Percentiles rank a stretch among this genome's conserved stretches.
Evolutionary conservation across 2,888 invertebrate species (phyloP).

Genomic region (Chrysolina americana): DNA sequence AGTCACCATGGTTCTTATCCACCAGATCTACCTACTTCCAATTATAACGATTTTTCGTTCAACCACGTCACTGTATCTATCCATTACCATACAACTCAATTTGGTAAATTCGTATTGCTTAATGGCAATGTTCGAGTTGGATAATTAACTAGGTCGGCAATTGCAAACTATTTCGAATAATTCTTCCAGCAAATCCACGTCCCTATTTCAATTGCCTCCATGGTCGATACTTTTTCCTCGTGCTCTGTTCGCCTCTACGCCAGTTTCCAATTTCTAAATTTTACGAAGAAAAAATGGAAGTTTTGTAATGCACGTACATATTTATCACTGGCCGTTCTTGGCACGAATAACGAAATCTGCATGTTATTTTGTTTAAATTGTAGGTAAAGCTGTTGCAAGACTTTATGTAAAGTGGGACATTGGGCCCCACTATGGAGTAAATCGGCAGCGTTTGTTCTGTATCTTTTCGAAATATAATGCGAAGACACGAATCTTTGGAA

Average conservation of each 20-base stretch:
- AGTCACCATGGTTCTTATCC: neutral
- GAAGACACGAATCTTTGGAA: neutral
- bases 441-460: neutral
- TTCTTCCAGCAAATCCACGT: constrained; percentile 54
- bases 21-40: neutral
- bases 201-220: constrained; percentile 50
- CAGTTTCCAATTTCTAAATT: constrained; percentile 53
- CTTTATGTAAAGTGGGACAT: constrained; percentile 43
- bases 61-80: neutral
- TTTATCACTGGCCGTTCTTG: constrained; percentile 48
- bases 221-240: constrained; percentile 45
- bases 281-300: constrained; percentile 37
- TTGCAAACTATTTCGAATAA: constrained; percentile 57
- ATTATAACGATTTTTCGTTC: neutral
- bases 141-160: constrained; percentile 68
- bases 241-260: neutral
- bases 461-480: neutral
- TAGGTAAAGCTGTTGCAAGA: constrained; percentile 42
- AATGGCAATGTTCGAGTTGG: constrained; percentile 69
- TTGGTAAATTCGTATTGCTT: constrained; percentile 63
- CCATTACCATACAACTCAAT: constrained; percentile 63
- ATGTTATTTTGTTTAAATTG: constrained; percentile 49
- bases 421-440: neutral
- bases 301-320: constrained; percentile 47
- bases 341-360: constrained; percentile 51